Conservation (phyloP, 2,797 vertebrate genomes). For the Pagetopsis macropterus region DNA sequence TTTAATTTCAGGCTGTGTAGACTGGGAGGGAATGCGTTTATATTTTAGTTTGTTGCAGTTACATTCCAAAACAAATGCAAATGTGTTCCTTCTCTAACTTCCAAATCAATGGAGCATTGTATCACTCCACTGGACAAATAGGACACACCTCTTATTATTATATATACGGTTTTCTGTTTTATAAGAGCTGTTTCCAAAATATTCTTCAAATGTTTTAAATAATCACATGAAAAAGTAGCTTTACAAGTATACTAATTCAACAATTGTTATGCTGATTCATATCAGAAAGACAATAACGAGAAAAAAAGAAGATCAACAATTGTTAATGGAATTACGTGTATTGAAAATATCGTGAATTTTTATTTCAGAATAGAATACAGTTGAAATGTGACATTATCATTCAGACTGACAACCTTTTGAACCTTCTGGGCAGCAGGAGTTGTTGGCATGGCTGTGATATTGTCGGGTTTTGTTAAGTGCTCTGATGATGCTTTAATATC, state of each 20-base stretch:
- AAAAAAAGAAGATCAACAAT: constrained; percentile 44
- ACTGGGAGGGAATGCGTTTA: background rate
- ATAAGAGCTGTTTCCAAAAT: no score
- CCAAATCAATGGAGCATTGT: no score
- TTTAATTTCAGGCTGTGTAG: background rate
- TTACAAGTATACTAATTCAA: no score
- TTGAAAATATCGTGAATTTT: constrained; percentile 82
- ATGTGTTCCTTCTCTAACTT: no score
- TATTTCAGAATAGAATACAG: constrained; percentile 79
- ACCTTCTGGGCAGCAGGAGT: constrained; percentile 47
- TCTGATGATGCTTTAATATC: constrained; percentile 25
- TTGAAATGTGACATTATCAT: constrained; percentile 67
- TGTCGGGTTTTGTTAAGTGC: constrained; percentile 36
- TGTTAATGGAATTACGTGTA: constrained; percentile 65
- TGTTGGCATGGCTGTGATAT: constrained; percentile 36
- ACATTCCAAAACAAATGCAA: background rate
- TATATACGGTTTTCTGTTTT: no score
- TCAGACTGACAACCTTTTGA: constrained; percentile 57
- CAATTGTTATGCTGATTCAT: background rate
- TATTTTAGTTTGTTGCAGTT: background rate
- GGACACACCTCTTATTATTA: no score
- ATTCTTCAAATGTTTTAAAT: no score
- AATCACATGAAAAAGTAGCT: no score
- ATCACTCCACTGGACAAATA: no score
- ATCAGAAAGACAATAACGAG: background rate